Evolutionary conservation across 2,113 vertebrate genomes (phyloP), one percentile per base, ranked within the genome.

Genomic region (Dipodomys spectabilis): DNA sequence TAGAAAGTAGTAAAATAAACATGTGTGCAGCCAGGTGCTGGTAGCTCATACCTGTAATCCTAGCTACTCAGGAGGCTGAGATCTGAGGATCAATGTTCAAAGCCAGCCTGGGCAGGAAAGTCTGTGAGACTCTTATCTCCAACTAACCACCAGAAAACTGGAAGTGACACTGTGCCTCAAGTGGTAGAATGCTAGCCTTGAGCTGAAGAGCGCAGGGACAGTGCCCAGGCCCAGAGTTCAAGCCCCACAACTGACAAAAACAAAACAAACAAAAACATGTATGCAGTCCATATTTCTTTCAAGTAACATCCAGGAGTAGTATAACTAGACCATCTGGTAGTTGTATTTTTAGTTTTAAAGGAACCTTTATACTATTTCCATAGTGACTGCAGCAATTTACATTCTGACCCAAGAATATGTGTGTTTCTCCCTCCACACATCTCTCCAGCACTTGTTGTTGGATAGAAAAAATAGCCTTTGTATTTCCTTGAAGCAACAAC

Each of bases 251-350:
- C 39, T 39, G 39, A 39, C 39, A 39, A 39, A 39, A 39, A 39
- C 5, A 39, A 39, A 39, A 39, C 39, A 39, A 39, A 39, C 39
- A 39, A 39, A 39, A 39, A 39, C 39, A 39, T 39, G 39, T 39
- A 39, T 30, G 12, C 7, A 25, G 1, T 23, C 0, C 44, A 15
- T 45, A 5, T n/a, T 30, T 6, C 13, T 2, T 74, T n/a, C 23
- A 11, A 45, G 28, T 65, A 65, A 74, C 62, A 28, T 4, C 6
- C 53, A 44, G 27, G 62, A 45, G 30, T 16, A n/a, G 53, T 86
- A 27, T 86, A 27, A 27, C 32, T 44, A 4, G 35, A 45, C 45
- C 7, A n/a, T 25, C 64, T 25, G 4, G 28, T 23, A 62, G 27
- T 9, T 75, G 57, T 45, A 64, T 11, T 86, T 45, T 65, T 49